Evolutionary conservation across 2,888 invertebrate genomes (phyloP), one percentile per base, ranked within the genome.

Genomic region (Chesias legatella): DNA sequence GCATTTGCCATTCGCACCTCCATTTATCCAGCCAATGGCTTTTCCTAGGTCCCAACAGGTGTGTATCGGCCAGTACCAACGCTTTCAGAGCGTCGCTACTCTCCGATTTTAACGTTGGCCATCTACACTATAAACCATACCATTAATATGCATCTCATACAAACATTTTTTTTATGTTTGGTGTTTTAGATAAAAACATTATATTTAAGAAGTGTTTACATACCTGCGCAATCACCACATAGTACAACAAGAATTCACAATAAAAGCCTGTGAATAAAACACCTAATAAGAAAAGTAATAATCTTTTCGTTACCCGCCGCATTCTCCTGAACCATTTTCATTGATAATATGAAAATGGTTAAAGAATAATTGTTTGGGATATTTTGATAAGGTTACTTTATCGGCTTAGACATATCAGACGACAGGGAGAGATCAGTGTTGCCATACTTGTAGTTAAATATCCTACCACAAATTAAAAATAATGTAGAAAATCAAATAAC

Each of bases 11-110:
- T 84, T 99, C 99, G 58, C 98, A 90, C 68, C 95, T 90, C 53
- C 98, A 82, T 83, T 97, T 98, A 74, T 99, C 99, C 66, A 97
- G 91, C 98, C 98, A 98, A 68, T 98, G 97, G 0, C 98, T 98
- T 39, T 92, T 90, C 47, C 91, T 85, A 0, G 93, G 91, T 0
- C 98, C 98, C 10, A 98, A 80, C 40, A 99, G 89, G 86, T 98
- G 99, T 0, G 96, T 94, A 71, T 99, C 99, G 1, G 98, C 93
- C 48, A 99, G 73, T 43, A 98, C 89, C 90, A 98, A 92, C 0
- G 92, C 94, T 70, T 90, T 90, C 0, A 95, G 81, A 1, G 92
- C 83, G 17, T 83, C 80, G 27, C 63, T 60, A 13, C 50, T 47
- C 6, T 44, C 39, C 30, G 43, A 10, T 11, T 61, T 32, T 50